phyloP scores from a whole-genome alignment of 1,140 invertebrate species.

The Anthonomus grandis region DNA sequence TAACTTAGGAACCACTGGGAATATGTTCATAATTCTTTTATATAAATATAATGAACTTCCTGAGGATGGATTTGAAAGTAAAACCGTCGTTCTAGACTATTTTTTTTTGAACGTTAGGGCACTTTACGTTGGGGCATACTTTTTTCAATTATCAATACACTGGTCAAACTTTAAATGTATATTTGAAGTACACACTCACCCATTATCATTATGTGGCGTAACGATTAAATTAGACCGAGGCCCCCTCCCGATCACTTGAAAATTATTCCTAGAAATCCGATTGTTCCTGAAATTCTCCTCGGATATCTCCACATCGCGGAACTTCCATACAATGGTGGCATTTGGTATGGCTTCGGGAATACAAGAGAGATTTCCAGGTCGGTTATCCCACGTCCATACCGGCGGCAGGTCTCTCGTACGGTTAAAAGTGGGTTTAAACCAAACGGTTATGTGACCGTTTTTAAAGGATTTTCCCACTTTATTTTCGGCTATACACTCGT shows the following conservation, averaged over 20 bases:
- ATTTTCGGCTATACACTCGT: constrained; percentile 82
- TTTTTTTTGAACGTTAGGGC: too few relatives aligned
- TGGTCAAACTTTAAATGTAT: too few relatives aligned
- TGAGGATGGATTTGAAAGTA: too few relatives aligned
- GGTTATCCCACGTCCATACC: constrained; percentile 76
- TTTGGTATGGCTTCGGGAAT: constrained; percentile 88
- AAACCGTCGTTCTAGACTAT: too few relatives aligned
- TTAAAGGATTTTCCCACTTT: constrained; percentile 67
- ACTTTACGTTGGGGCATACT: too few relatives aligned
- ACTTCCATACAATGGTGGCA: constrained; percentile 83
- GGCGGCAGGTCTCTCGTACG: constrained; percentile 66
- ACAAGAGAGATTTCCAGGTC: constrained; percentile 81
- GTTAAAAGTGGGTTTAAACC: constrained; percentile 77
- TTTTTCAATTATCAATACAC: too few relatives aligned
- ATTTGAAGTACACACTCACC: too few relatives aligned
- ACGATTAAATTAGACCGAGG: constrained; percentile 68
- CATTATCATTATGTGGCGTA: constrained; percentile 55
- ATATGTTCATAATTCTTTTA: too few relatives aligned
- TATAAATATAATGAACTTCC: too few relatives aligned
- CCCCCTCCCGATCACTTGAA: constrained; percentile 63
- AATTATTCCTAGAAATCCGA: constrained; percentile 45
- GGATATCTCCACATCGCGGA: constrained; percentile 47
- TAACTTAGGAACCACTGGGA: too few relatives aligned
- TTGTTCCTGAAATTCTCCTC: constrained; percentile 43
- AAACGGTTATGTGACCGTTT: constrained; percentile 79